A percentile compares a stretch with the other conserved stretches of the same genome.
These are phyloP conservation scores for Euwallacea similis DNA, from an alignment of 1,140 invertebrate genomes.

Conservation along the genomic window DNA sequence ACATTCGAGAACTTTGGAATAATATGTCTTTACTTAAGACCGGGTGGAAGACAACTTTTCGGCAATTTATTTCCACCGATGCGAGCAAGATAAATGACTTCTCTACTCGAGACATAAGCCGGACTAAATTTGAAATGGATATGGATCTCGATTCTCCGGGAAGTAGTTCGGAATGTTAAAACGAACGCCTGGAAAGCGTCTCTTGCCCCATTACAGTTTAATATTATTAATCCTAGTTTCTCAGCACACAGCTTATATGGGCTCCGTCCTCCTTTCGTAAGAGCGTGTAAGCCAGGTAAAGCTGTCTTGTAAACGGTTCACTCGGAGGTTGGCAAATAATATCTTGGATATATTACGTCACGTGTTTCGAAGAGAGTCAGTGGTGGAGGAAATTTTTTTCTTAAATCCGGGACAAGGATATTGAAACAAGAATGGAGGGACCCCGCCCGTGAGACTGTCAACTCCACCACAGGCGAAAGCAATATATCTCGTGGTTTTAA, in stretches of 20 bases:
- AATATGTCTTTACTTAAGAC: constrained; percentile 1
- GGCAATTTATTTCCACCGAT: constrained; percentile 2
- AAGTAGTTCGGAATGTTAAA: not conserved
- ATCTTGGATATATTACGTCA: constrained; percentile 10
- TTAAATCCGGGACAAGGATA: not conserved
- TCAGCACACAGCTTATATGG: not conserved
- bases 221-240: constrained; percentile 14
- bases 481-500: constrained; percentile 24
- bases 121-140: constrained; percentile 9
- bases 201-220: constrained; percentile 8
- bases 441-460: not conserved
- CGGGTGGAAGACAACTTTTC: not conserved
- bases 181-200: not conserved
- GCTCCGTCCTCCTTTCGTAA: not conserved
- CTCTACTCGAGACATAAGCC: not conserved
- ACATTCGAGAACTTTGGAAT: constrained; percentile 8
- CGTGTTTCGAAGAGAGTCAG: not conserved
- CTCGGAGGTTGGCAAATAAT: constrained; percentile 5
- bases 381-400: constrained; percentile 4
- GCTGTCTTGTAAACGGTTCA: constrained; percentile 8
- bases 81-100: constrained; percentile 11
- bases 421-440: not conserved
- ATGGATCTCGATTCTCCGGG: not conserved
- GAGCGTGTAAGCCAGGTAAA: constrained; percentile 7
- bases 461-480: constrained; percentile 19